These are phyloP conservation scores for Alfaro cultratus DNA, from an alignment of 2,797 vertebrate genomes.

Conservation along the genomic window DNA sequence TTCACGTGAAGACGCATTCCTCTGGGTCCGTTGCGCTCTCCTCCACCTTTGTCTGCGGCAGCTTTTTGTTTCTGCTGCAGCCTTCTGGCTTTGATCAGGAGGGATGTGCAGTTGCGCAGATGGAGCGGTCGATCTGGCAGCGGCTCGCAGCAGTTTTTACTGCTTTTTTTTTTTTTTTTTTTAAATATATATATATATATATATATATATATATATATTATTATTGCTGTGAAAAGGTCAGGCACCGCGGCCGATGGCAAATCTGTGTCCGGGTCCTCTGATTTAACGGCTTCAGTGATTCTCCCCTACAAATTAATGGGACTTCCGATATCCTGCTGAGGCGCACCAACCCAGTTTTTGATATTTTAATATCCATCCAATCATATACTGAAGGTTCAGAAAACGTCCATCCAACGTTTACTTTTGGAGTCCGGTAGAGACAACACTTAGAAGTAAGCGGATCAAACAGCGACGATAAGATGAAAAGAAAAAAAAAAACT, in stretches of 20 bases:
- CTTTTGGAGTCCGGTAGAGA: not conserved
- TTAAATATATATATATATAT: no score
- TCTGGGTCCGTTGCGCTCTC: not conserved
- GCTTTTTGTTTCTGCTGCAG: slow-evolving; percentile 21
- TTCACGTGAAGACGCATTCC: not conserved
- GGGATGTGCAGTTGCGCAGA: slow-evolving; percentile 61
- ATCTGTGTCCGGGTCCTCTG: not conserved
- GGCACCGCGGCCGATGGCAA: not conserved
- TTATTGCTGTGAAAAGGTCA: not conserved
- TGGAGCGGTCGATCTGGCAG: slow-evolving; percentile 31
- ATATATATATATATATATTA: no score
- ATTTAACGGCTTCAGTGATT: no score
- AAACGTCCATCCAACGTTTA: no score
- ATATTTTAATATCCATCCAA: not conserved
- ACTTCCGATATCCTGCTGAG: not conserved
- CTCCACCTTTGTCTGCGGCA: not conserved
- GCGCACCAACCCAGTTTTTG: not conserved
- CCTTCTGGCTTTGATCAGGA: not conserved
- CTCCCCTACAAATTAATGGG: not conserved
- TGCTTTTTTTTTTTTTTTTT: not conserved
- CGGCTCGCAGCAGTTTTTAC: not conserved
- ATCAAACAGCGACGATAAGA: not conserved
- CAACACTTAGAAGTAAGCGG: no score
- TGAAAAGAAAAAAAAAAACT: not conserved
- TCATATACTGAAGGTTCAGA: no score